Conservation (phyloP, 1,140 invertebrate genomes). For the Drosophila equinoxialis region DNA sequence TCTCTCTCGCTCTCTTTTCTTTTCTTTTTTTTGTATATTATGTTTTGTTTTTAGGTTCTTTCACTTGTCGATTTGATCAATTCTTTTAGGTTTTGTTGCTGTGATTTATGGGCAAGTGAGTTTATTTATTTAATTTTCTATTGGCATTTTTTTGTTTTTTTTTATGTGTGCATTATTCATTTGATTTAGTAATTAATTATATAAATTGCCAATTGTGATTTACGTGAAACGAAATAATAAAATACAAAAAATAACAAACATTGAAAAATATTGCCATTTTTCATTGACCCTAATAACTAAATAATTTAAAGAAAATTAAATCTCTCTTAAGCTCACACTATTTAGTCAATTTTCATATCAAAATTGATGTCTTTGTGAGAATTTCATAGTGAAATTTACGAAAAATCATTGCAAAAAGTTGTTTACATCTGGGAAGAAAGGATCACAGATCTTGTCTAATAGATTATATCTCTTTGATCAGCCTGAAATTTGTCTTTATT, state of each 20-base stretch:
- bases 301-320: no score
- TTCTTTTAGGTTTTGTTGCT: conserved; percentile 9
- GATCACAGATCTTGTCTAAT: no score
- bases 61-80: conserved; percentile 13
- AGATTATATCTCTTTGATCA: no score
- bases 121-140: conserved; percentile 6
- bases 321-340: no score
- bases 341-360: no score
- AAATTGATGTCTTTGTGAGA: no score
- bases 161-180: conserved; percentile 15
- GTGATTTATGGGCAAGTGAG: conserved; percentile 28
- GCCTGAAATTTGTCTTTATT: no score
- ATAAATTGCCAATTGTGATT: conserved; percentile 25
- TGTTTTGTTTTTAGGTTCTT: conserved; percentile 26
- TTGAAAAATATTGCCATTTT: conserved; percentile 24
- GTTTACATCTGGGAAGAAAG: no score
- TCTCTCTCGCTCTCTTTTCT: conserved; percentile 19
- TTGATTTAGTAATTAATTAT: conserved; percentile 36
- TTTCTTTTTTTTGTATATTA: conserved; percentile 25
- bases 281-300: not conserved
- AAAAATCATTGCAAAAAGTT: no score
- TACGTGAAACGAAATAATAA: conserved; percentile 17
- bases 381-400: no score
- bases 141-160: not conserved
- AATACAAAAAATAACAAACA: conserved; percentile 37